Evolutionary conservation across 2,113 vertebrate genomes (phyloP), one percentile per base, ranked within the genome.

Genomic region (Phrynosoma blainvillii): DNA sequence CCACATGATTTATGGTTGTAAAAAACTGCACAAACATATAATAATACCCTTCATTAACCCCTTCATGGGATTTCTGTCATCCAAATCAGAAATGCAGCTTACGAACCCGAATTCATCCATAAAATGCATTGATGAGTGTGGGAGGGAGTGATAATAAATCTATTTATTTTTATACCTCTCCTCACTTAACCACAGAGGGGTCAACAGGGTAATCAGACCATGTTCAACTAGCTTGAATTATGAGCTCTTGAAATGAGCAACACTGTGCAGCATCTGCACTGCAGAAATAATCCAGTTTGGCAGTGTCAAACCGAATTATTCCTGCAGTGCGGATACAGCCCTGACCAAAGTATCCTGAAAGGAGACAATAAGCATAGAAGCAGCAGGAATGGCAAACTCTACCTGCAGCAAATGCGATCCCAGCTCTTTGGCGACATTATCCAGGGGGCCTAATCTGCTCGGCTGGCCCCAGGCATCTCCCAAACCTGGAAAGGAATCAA

Each of bases 331-430:
- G 32, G 11, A 0, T 74, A 2, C 4, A 2, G 12, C 76, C 23
- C 0, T 0, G 8, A 1, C 18, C 71, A 2, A 3, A 0, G 75
- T 30, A 1, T 70, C 54, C 54, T 30, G 32, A 84, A 84, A 54
- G 16, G 75, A 66, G 42, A 52, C 20, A 40, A 36, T 32, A 52
- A 75, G 71, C 20, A 62, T 40, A 16, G n/a, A 87, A 80, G n/a
- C n/a, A 70, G 14, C 59, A 25, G 54, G 47, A 74, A 47, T 68
- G 32, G 91, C 47, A 62, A 1, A 20, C 77, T 1, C 92, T 95
- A 99, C 98, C 96, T 99, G 98, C 85, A 99, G 96, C 89, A 99
- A 92, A 92, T 99, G 98, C 1, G 98, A 98, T 83, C 98, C 98
- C 65, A 99, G 96, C 91, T 99, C 98, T 94, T 98, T 98, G 40